Percentiles rank a stretch among this genome's conserved stretches.
Evolutionary conservation across 2,797 vertebrate genomes (phyloP).

Genomic region (Leucoraja ocellata): DNA sequence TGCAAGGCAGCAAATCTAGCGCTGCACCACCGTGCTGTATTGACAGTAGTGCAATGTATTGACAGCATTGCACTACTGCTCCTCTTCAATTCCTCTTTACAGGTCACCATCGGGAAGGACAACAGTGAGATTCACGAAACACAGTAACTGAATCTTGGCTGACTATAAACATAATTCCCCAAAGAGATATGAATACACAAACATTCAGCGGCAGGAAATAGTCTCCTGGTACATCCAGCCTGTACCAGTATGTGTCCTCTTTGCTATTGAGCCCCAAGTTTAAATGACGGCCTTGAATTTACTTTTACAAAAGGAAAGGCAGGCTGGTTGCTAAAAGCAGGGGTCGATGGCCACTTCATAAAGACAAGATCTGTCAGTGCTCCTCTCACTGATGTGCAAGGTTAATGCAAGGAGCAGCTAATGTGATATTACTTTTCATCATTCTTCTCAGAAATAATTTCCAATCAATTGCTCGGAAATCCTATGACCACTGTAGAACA

Average conservation of each 20-base stretch:
- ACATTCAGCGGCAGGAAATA: not conserved
- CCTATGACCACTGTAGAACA: not conserved
- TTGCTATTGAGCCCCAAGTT: not conserved
- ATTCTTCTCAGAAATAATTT: not conserved
- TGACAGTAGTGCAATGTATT: too few species aligned
- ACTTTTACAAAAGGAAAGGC: not conserved
- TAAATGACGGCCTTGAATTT: not conserved
- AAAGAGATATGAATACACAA: not conserved
- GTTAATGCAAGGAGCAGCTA: not conserved
- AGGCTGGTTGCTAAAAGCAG: not conserved
- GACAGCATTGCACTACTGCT: not conserved
- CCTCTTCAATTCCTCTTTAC: not conserved
- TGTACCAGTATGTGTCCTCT: too few species aligned
- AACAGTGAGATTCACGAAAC: not conserved
- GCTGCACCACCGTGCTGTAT: not conserved
- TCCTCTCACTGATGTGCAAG: not conserved
- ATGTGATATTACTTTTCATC: not conserved
- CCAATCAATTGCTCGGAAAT: conserved; percentile 12
- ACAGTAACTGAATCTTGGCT: not conserved
- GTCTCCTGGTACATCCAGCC: not conserved
- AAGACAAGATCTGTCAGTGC: not conserved
- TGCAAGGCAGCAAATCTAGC: too few species aligned
- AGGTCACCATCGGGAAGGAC: not conserved
- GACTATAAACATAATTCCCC: not conserved
- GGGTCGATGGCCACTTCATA: not conserved